These are phyloP conservation scores for Tethya wilhelma DNA, from an alignment of 37 sponge, comb jelly and placozoan genomes.

Conservation along the genomic window DNA sequence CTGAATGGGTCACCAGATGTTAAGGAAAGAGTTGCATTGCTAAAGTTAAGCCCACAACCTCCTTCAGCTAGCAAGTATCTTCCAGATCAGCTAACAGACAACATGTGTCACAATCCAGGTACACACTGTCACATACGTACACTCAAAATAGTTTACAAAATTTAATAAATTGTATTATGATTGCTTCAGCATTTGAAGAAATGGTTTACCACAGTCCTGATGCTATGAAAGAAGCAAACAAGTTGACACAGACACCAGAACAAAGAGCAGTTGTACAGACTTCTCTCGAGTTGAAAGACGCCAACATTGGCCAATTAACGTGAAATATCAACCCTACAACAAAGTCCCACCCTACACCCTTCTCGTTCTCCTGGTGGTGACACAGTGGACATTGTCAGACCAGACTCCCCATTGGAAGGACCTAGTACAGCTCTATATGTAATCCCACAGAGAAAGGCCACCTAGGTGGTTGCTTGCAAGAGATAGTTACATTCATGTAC, in stretches of 20 bases:
- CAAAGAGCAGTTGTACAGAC: background rate
- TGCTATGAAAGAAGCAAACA: slow-evolving; percentile 5
- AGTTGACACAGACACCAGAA: background rate
- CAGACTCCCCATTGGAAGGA: background rate
- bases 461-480: no score
- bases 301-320: no score
- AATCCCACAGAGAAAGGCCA: no score
- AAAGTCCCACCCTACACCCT: background rate
- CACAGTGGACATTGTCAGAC: no score
- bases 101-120: slow-evolving; percentile 45
- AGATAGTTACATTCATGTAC: no score
- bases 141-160: background rate
- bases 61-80: slow-evolving; percentile 10
- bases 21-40: background rate
- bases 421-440: background rate
- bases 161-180: no score
- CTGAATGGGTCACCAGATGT: background rate
- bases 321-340: no score
- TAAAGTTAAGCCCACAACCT: background rate
- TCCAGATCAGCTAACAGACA: slow-evolving; percentile 32
- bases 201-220: slow-evolving; percentile 25
- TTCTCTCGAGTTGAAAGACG: no score
- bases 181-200: slow-evolving; percentile 38
- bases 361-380: background rate
- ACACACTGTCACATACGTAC: background rate